Conservation (phyloP, 2,797 vertebrate species). For the Pantherophis vulpinus region DNA sequence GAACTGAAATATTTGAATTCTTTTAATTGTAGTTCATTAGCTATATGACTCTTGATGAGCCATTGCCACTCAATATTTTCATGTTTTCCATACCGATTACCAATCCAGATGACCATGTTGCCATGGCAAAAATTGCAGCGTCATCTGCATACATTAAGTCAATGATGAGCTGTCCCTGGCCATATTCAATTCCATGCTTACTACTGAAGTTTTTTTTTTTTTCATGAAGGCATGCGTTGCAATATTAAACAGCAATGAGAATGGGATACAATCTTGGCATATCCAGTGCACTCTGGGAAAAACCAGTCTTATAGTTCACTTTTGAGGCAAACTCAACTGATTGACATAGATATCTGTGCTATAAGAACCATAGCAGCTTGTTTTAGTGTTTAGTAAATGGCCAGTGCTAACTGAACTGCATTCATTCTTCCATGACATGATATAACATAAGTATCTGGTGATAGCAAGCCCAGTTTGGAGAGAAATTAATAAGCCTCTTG, state of each 20-base stretch:
- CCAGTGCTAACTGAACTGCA: background rate
- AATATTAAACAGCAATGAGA: background rate
- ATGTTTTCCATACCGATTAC: background rate
- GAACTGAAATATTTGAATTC: background rate
- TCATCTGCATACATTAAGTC: background rate
- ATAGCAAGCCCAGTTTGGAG: background rate
- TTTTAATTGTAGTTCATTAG: background rate
- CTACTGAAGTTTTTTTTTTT: background rate
- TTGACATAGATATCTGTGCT: background rate
- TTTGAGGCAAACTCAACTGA: background rate
- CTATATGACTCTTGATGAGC: background rate
- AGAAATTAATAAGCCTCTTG: background rate
- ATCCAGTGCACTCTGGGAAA: background rate
- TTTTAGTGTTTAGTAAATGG: background rate
- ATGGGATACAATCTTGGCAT: background rate
- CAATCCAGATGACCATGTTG: background rate
- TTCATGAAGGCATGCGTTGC: background rate
- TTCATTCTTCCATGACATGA: background rate
- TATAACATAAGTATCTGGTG: background rate
- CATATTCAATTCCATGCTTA: background rate
- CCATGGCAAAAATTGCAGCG: background rate
- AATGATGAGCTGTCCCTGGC: background rate
- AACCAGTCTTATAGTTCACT: background rate
- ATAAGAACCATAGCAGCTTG: background rate
- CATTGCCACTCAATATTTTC: background rate